phyloP scores from a whole-genome alignment of 2,113 vertebrate species.

The Corythaixoides concolor region DNA sequence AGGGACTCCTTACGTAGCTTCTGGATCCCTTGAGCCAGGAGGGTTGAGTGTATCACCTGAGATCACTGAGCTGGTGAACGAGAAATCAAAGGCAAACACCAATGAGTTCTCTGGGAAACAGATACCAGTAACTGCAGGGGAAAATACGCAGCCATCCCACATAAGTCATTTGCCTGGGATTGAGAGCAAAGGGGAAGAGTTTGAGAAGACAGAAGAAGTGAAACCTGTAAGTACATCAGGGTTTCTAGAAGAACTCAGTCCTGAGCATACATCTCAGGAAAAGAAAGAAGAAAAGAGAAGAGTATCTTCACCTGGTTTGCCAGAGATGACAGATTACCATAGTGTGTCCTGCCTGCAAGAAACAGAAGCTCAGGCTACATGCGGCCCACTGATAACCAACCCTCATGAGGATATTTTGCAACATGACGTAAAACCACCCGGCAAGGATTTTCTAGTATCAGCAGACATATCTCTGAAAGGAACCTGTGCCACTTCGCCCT shows the following conservation, averaged over 20 bases:
- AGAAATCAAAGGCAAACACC: not conserved
- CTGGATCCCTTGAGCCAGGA: not conserved
- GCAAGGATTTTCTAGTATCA: not conserved
- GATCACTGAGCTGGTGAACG: not conserved
- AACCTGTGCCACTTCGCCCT: not conserved
- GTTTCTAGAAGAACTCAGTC: not conserved
- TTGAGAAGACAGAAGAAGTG: not conserved
- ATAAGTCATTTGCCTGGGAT: not conserved
- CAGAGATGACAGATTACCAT: not conserved
- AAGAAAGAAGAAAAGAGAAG: not conserved
- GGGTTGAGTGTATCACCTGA: not conserved
- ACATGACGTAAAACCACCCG: not conserved
- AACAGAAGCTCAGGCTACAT: not conserved
- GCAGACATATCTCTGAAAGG: not conserved
- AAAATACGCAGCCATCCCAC: not conserved
- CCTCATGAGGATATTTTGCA: not conserved
- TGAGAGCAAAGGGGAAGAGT: not conserved
- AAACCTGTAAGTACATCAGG: not conserved
- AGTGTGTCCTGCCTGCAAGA: not conserved
- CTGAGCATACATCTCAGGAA: not conserved
- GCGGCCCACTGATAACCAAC: not conserved
- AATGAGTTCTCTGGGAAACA: not conserved
- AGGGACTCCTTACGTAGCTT: not conserved
- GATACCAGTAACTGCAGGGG: not conserved
- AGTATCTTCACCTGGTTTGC: not conserved